Conservation (phyloP, 1,140 invertebrate genomes). For the Hyles euphorbiae region DNA sequence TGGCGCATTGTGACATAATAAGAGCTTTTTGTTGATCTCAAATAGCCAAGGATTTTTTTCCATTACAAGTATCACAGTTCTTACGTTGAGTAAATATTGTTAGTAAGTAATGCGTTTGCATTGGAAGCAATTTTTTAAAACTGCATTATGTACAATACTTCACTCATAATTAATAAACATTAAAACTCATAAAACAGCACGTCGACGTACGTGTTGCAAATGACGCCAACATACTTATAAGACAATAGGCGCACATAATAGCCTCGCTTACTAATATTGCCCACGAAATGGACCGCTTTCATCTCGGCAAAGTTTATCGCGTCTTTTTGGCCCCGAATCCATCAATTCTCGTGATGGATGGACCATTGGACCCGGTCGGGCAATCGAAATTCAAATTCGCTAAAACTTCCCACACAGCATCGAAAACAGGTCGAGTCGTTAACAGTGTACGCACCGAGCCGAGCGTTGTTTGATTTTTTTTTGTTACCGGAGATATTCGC, state of each 20-base stretch:
- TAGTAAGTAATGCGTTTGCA: too few species aligned
- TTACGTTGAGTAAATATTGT: too few species aligned
- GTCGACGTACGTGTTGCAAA: neutral
- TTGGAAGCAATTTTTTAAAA: too few species aligned
- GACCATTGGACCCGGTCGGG: constrained; percentile 43
- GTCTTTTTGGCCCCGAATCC: constrained; percentile 68
- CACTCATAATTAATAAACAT: too few species aligned
- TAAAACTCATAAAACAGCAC: neutral
- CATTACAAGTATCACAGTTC: too few species aligned
- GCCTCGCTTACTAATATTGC: constrained; percentile 58
- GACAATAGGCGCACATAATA: constrained; percentile 30
- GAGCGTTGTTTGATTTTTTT: constrained; percentile 57
- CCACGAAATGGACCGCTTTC: constrained; percentile 60
- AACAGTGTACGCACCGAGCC: constrained; percentile 55
- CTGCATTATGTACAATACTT: too few species aligned
- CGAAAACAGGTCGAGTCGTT: constrained; percentile 66
- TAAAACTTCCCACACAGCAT: constrained; percentile 70
- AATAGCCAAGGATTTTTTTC: too few species aligned
- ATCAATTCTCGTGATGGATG: constrained; percentile 73
- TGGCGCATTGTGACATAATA: too few species aligned
- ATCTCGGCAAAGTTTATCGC: constrained; percentile 46
- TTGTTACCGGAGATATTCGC: constrained; percentile 64
- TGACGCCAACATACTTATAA: neutral
- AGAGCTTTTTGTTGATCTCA: too few species aligned
- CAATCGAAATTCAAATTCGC: constrained; percentile 73